phyloP scores from a whole-genome alignment of 2,888 invertebrate species.

The Pseudococcus longispinus region DNA sequence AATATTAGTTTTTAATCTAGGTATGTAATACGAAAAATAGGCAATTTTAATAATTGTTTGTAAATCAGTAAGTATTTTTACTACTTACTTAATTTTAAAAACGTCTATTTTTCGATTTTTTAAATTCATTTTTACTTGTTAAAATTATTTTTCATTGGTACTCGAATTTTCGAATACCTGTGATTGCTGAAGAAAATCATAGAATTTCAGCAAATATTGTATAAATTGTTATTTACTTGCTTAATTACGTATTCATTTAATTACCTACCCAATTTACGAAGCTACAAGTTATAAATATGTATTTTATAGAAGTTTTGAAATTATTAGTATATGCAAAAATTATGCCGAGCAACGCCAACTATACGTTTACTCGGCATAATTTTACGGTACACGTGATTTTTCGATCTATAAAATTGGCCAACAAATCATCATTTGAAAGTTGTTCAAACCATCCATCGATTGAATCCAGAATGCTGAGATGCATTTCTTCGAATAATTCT shows the following conservation, averaged over 20 bases:
- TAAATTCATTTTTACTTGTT: too few relatives aligned
- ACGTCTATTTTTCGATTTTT: neutral
- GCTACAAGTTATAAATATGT: too few relatives aligned
- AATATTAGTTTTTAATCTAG: neutral
- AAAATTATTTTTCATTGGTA: neutral
- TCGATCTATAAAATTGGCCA: neutral
- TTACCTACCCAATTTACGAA: neutral
- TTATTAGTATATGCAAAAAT: neutral
- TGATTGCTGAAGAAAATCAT: neutral
- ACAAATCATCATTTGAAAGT: neutral
- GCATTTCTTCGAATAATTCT: too few relatives aligned
- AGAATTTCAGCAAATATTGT: neutral
- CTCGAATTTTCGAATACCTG: neutral
- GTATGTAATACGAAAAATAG: neutral
- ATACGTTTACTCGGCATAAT: neutral
- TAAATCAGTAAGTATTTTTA: too few relatives aligned
- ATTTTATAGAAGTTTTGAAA: neutral
- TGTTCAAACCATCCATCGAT: too few relatives aligned
- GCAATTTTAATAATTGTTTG: neutral
- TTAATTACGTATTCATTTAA: neutral
- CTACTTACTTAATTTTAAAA: neutral
- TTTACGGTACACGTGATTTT: neutral
- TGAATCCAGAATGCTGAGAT: too few relatives aligned
- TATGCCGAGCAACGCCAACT: neutral
- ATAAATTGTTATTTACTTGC: neutral